Evolutionary conservation across 2,797 vertebrate species (phyloP), one percentile per base, ranked within the genome.

Genomic region (Enteromius anoplus): DNA sequence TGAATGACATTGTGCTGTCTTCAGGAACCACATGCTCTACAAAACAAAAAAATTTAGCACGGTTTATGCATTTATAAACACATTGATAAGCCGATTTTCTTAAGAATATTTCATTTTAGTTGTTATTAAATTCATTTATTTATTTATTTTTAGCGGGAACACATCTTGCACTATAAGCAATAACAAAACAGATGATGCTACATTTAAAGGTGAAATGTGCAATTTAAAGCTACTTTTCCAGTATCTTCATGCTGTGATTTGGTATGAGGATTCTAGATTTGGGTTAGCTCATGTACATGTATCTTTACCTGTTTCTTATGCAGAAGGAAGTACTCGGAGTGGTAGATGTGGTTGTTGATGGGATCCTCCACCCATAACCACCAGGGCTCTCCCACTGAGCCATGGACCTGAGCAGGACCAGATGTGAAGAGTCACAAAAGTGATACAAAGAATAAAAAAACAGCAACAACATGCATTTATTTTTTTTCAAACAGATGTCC

Each of bases 361-460:
- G 97, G 96, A 86, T 99, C 98, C 92, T 99, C 98, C 76, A 99
- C 98, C 98, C 98, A 99, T 87, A 99, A 92, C 98, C 98, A 99
- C 98, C 97, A 99, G 0, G 98, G 97, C 89, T 99, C 98, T 26
- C 96, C 97, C 70, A 98, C 97, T 26, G 95, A 96, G 40, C 98
- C 98, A 5, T 99, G 97, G 4, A 95, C 95, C 96, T 97, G 75
- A 17, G 53, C 45, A 0, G 89, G 23, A 42, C 5, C 21, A 80
- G 7, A 82, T 14, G n/a, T 14, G 23, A 68, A 64, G 29, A n/a
- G n/a, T 32, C 47, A 64, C 42, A 32, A 42, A 49, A 76, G 42
- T 8, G 21, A 34, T 21, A 40, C 11, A 45, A 58, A 12, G 15
- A 66, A 55, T 21, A n/a, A 49, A 10, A 55, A 9, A 55, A n/a